Percentiles rank a stretch among this genome's conserved stretches.
Evolutionary conservation across 2,888 invertebrate species (phyloP).

Genomic region (Venustoraphidia nigricollis): DNA sequence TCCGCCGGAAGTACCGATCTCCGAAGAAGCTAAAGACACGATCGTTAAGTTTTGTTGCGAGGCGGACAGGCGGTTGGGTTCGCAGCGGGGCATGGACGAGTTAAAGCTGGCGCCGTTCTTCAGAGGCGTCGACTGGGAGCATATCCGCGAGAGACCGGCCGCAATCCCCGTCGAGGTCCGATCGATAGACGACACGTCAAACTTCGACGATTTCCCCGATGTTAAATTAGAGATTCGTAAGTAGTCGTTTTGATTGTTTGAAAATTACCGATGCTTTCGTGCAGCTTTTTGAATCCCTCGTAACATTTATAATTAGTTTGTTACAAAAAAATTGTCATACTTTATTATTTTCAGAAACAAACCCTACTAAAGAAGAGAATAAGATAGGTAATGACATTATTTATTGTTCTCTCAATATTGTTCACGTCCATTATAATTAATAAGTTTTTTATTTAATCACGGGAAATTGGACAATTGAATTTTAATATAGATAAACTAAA

Average conservation of each 20-base stretch:
- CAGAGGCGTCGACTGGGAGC: conserved; percentile 96
- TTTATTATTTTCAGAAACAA: neutral
- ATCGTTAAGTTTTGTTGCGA: conserved; percentile 96
- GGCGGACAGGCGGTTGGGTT: conserved; percentile 80
- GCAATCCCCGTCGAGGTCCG: conserved; percentile 96
- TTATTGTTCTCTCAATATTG: no score
- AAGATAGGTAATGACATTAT: no score
- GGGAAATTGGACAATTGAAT: no score
- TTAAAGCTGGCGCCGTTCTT: conserved; percentile 89
- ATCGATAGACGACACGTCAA: conserved; percentile 98
- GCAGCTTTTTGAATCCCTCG: neutral
- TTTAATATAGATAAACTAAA: no score
- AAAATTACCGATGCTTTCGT: conserved; percentile 1
- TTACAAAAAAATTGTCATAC: neutral
- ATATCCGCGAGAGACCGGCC: conserved; percentile 94
- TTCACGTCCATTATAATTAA: no score
- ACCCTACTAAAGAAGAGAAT: no score
- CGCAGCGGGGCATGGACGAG: conserved; percentile 83
- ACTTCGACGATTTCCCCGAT: conserved; percentile 99
- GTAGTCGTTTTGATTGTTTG: conserved; percentile 25
- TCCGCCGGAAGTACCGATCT: conserved; percentile 98
- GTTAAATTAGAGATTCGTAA: conserved; percentile 96
- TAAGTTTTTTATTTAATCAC: no score
- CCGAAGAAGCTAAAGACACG: conserved; percentile 91
- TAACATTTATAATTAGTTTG: neutral